Evolutionary conservation across 2,888 invertebrate species (phyloP).

Genomic region (Papilio gigon): DNA sequence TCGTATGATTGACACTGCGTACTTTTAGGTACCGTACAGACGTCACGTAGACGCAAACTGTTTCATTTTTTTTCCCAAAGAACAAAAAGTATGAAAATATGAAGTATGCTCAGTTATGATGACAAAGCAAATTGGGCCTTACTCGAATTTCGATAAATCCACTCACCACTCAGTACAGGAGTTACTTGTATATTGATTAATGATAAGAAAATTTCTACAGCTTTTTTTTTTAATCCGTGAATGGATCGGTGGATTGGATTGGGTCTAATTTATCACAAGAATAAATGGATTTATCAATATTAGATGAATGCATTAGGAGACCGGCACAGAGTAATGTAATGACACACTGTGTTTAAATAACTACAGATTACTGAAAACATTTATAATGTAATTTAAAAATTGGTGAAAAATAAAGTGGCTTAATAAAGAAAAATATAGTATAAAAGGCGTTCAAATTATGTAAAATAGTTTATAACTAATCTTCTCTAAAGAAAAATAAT

Average conservation of each 20-base stretch:
- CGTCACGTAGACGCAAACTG: too few species aligned
- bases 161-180: constrained; percentile 47
- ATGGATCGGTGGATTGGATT: constrained; percentile 19
- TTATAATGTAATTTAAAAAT: neutral
- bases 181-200: constrained; percentile 32
- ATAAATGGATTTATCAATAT: constrained; percentile 23
- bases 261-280: constrained; percentile 29
- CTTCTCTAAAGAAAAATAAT: too few species aligned
- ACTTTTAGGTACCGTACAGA: constrained; percentile 39
- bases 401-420: too few species aligned
- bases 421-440: too few species aligned
- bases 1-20: constrained; percentile 32
- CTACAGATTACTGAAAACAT: neutral
- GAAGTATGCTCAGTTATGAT: constrained; percentile 39
- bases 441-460: too few species aligned
- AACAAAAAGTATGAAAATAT: neutral
- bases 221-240: constrained; percentile 24
- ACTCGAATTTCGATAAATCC: constrained; percentile 47
- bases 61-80: neutral
- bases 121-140: constrained; percentile 48
- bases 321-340: constrained; percentile 13
- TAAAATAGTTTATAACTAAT: too few species aligned
- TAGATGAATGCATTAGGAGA: constrained; percentile 16
- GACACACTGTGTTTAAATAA: neutral
- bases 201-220: constrained; percentile 40